Evolutionary conservation across 2,888 invertebrate species (phyloP).

Genomic region (Cacoxenus indagator): DNA sequence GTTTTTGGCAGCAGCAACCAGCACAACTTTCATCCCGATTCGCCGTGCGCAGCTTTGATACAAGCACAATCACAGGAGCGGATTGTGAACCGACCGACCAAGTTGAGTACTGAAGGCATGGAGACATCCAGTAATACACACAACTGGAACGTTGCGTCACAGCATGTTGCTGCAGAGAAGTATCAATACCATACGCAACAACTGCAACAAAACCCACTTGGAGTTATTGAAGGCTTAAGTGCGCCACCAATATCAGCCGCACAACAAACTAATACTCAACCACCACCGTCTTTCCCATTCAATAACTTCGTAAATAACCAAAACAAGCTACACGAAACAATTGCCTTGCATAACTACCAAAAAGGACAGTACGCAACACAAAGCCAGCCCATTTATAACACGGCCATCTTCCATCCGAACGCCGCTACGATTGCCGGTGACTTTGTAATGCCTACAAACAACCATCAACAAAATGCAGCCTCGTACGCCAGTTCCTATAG

Average conservation of each 20-base stretch:
- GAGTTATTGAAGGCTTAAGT: too few species aligned
- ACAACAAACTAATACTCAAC: slow-evolving; percentile 15
- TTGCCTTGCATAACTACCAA: background rate
- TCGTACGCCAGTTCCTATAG: background rate
- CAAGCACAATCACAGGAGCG: slow-evolving; percentile 44
- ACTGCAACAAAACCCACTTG: background rate
- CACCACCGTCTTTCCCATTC: slow-evolving; percentile 6
- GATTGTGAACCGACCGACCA: slow-evolving; percentile 45
- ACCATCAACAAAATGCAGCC: background rate
- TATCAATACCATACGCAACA: background rate
- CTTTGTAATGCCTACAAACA: background rate
- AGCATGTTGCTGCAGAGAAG: slow-evolving; percentile 33
- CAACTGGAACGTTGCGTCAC: slow-evolving; percentile 31
- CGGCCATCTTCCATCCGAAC: background rate
- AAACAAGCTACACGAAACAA: background rate
- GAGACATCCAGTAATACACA: slow-evolving; percentile 34
- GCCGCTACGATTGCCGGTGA: background rate
- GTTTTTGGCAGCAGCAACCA: slow-evolving; percentile 27
- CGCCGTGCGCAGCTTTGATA: slow-evolving; percentile 39
- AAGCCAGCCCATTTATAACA: background rate
- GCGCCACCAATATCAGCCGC: too few species aligned
- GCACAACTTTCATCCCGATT: slow-evolving; percentile 32
- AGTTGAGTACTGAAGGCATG: slow-evolving; percentile 1
- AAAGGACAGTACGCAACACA: slow-evolving; percentile 21
- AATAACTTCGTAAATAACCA: background rate